Evolutionary conservation across 2,888 invertebrate genomes (phyloP).

Genomic region (Allacma fusca): DNA sequence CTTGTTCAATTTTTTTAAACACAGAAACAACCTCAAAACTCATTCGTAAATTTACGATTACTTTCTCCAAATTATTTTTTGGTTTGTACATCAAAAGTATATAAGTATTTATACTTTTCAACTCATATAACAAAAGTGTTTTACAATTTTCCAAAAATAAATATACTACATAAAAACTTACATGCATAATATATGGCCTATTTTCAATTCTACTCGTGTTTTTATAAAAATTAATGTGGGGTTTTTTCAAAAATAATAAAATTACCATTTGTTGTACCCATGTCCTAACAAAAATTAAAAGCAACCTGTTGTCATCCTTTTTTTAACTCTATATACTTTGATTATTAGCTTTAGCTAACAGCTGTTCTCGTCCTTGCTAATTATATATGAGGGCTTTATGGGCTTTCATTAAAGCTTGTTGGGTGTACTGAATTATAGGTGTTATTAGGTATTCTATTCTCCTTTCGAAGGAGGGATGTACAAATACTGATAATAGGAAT

Average conservation of each 20-base stretch:
- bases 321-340: no score
- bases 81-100: neutral
- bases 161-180: conserved; percentile 7
- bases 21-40: neutral
- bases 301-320: no score
- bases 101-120: neutral
- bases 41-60: neutral
- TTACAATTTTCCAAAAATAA: conserved; percentile 12
- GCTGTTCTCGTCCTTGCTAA: no score
- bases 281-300: neutral
- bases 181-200: conserved; percentile 23
- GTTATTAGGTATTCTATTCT: no score
- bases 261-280: conserved; percentile 1
- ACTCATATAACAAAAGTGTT: conserved; percentile 6
- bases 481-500: no score
- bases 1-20: conserved; percentile 16
- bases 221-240: conserved; percentile 17
- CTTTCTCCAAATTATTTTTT: neutral
- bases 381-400: no score
- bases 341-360: no score
- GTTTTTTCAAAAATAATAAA: conserved; percentile 10
- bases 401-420: no score
- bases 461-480: no score
- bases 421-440: no score
- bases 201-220: conserved; percentile 25